Conservation (phyloP, 2,797 vertebrate genomes). For the Lerista edwardsae region DNA sequence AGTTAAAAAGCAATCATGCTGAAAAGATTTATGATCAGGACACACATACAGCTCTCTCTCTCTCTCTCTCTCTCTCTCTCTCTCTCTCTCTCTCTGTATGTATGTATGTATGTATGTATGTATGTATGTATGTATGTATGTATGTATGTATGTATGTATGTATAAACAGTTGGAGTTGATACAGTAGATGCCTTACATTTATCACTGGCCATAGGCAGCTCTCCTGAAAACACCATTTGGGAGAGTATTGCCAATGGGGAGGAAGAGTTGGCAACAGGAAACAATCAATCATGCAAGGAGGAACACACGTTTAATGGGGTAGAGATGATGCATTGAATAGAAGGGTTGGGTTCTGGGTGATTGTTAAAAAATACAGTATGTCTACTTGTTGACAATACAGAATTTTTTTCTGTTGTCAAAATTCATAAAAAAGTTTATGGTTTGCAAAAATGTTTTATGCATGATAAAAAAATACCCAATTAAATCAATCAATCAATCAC, state of each 20-base stretch:
- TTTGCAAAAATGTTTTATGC: neutral
- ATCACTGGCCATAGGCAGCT: too few species aligned
- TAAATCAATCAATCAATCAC: too few species aligned
- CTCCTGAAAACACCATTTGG: neutral
- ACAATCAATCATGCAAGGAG: too few species aligned
- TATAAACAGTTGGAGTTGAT: neutral
- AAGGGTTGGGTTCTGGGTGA: neutral
- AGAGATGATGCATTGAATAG: neutral
- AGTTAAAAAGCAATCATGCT: conserved; percentile 56
- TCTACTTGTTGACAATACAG: neutral
- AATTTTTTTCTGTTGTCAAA: neutral
- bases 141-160: neutral
- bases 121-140: too few species aligned
- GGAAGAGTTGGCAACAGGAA: neutral
- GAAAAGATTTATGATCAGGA: neutral
- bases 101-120: too few species aligned
- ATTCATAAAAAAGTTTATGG: neutral
- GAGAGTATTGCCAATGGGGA: neutral
- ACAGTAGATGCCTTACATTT: neutral
- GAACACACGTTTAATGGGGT: neutral
- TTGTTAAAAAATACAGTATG: neutral
- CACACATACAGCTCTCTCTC: too few species aligned
- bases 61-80: too few species aligned
- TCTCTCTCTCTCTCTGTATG: too few species aligned
- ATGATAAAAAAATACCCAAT: too few species aligned